Conservation (phyloP, 2,888 invertebrate genomes). For the Monopis laevigella region DNA sequence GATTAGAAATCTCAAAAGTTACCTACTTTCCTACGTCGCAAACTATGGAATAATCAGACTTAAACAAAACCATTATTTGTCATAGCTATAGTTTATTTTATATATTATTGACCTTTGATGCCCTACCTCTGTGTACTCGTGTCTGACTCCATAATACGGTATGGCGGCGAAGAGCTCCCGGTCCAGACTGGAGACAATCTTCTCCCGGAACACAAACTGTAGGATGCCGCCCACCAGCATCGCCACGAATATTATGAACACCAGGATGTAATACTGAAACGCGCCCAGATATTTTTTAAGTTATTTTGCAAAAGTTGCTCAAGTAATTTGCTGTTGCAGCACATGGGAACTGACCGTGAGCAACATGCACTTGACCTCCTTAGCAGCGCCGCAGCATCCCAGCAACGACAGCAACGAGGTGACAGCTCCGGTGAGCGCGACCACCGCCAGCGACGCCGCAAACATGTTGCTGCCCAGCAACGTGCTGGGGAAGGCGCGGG, state of each 20-base stretch:
- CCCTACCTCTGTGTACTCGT: slow-evolving; percentile 76
- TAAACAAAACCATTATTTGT: too few relatives aligned
- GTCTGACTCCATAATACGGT: slow-evolving; percentile 75
- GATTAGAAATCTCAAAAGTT: too few relatives aligned
- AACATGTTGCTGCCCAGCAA: slow-evolving; percentile 88
- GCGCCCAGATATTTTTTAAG: too few relatives aligned
- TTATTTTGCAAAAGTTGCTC: not conserved
- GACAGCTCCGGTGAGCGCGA: slow-evolving; percentile 83
- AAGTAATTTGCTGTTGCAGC: not conserved
- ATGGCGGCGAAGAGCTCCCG: slow-evolving; percentile 82
- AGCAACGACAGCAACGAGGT: slow-evolving; percentile 87
- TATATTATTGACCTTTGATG: too few relatives aligned
- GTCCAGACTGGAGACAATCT: slow-evolving; percentile 79
- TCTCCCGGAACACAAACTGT: slow-evolving; percentile 89
- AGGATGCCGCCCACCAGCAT: slow-evolving; percentile 91
- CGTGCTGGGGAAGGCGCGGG: slow-evolving; percentile 85
- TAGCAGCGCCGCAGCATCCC: slow-evolving; percentile 93
- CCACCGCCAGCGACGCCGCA: slow-evolving; percentile 84
- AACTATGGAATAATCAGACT: too few relatives aligned
- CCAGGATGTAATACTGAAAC: slow-evolving; percentile 86
- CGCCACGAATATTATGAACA: slow-evolving; percentile 88
- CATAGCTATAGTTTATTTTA: too few relatives aligned
- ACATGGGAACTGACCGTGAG: slow-evolving; percentile 74
- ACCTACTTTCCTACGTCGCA: too few relatives aligned
- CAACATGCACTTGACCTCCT: slow-evolving; percentile 93